Evolutionary conservation across 2,797 vertebrate genomes (phyloP).

Genomic region (Tachyglossus aculeatus): DNA sequence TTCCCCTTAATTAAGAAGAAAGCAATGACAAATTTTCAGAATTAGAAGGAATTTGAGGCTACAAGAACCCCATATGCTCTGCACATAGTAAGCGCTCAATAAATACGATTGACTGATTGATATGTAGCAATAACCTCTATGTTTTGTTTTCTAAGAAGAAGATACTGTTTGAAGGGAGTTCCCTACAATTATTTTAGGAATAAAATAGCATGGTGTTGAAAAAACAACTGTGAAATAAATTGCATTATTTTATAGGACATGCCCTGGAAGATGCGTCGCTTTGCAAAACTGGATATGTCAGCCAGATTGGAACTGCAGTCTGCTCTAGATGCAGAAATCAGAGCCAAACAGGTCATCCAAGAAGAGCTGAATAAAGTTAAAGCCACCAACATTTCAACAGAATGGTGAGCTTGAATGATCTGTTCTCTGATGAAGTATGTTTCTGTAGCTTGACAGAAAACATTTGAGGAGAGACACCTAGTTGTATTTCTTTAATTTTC

Average conservation of each 20-base stretch:
- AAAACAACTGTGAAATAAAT: neutral
- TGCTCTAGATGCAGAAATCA: conserved; percentile 94
- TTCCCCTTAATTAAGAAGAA: no score
- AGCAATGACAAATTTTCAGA: no score
- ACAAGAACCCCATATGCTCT: no score
- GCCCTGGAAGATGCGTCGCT: conserved; percentile 99
- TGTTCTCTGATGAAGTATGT: conserved; percentile 1
- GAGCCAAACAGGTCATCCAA: conserved; percentile 95
- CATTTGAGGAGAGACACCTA: conserved; percentile 2
- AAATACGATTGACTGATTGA: no score
- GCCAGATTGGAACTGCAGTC: conserved; percentile 96
- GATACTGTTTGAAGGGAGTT: neutral
- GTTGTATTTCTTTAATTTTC: neutral
- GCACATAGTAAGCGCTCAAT: no score
- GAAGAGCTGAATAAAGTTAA: conserved; percentile 97
- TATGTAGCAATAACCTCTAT: neutral
- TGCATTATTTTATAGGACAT: conserved; percentile 83
- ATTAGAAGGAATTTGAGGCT: no score
- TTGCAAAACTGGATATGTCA: conserved; percentile 98
- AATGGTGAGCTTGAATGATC: conserved; percentile 82
- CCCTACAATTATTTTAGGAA: conserved; percentile 21
- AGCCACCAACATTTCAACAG: conserved; percentile 90
- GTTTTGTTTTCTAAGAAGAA: conserved; percentile 12
- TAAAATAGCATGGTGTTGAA: neutral
- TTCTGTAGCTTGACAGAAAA: neutral